Base-by-base conservation (phyloP, 1,140 invertebrate species). In the Tachypleus tridentatus region DNA sequence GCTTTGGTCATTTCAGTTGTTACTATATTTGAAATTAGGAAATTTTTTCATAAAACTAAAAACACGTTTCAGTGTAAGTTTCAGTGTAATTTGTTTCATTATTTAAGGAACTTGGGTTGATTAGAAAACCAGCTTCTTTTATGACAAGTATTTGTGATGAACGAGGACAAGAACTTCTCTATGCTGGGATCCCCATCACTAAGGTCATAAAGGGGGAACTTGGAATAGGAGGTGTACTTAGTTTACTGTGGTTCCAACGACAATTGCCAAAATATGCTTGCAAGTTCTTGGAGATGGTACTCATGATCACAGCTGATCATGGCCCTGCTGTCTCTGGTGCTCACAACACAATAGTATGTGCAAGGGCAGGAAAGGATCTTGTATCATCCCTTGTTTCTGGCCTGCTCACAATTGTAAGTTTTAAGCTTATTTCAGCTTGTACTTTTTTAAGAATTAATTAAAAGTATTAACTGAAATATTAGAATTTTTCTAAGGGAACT, bases 61-160 rank as follows among this genome's bases (percentile, higher is more conserved):
- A 29, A 29, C 29, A 0, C 2, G 29, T 29, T 29, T 29, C 29
- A 29, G 29, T 29, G 29, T 2, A 29, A 29, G 29, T 29, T 29
- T 29, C 29, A 29, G 29, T 29, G 29, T 29, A 29, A 29, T 29
- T 29, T 29, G 29, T 29, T 29, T 29, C 29, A 29, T 29, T 29
- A 29, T 29, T 1, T 29, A 74, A 90, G 86, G 97, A 99, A 81
- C 80, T 99, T 58, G 97, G 97, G 10, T 77, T 99, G 0, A 99
- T 99, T 73, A 84, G 97, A 56, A 99, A 99, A 77, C 97, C 97
- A 52, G 97, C 97, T 1, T 97, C 94, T 0, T 99, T 99, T 77
- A 98, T 99, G 90, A 98, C 96, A n/a, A 94, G 90, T 47, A 99
- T 99, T 73, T 98, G 96, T 77, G 97, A 99, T 80, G 97, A 99